phyloP scores from a whole-genome alignment of 2,888 invertebrate species.

The Lithophane socia region DNA sequence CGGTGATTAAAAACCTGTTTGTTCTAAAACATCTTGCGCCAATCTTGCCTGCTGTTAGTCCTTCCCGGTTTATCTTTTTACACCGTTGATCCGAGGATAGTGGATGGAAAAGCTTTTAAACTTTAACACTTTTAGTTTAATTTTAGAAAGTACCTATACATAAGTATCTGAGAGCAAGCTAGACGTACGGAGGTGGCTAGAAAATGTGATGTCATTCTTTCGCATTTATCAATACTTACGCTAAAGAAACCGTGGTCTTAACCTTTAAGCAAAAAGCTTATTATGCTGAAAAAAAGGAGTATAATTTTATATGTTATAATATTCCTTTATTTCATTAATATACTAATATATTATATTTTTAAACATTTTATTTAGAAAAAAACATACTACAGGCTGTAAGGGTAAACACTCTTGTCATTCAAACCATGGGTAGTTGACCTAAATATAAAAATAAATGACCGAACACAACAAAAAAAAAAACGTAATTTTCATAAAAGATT shows the following conservation, averaged over 20 bases:
- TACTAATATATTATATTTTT: no score
- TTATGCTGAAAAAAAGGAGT: no score
- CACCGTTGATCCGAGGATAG: slow-evolving; percentile 37
- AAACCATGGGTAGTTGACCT: no score
- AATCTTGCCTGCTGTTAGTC: slow-evolving; percentile 12
- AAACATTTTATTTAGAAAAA: no score
- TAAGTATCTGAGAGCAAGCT: background rate
- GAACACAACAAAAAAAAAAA: no score
- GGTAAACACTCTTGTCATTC: no score
- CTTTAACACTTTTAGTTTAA: slow-evolving; percentile 35
- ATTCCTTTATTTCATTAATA: no score
- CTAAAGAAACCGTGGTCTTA: background rate
- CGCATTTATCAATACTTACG: background rate
- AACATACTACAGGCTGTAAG: no score
- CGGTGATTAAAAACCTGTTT: slow-evolving; percentile 16
- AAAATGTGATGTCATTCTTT: background rate
- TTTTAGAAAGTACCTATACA: slow-evolving; percentile 22
- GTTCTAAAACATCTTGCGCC: slow-evolving; percentile 19
- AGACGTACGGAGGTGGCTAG: background rate
- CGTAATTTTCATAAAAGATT: no score
- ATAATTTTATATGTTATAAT: no score
- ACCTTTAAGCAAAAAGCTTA: no score
- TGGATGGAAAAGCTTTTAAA: slow-evolving; percentile 57
- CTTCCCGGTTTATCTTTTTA: slow-evolving; percentile 32
- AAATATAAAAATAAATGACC: no score